Base-by-base conservation (phyloP, 92 coral and sea anemone genomes). In the Siderastrea siderea region DNA sequence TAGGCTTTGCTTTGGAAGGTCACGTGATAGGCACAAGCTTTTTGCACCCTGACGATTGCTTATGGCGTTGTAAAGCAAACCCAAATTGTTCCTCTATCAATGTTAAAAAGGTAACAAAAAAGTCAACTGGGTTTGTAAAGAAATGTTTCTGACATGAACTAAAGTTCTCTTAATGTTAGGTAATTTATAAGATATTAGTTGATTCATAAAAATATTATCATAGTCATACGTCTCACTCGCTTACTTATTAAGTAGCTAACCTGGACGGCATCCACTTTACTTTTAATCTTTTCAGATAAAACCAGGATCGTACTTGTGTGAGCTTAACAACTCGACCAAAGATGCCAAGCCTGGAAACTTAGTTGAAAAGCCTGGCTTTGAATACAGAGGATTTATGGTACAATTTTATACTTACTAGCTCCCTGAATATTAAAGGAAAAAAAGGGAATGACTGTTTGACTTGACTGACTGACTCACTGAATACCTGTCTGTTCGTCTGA, bases 341-440 rank as follows among this genome's bases (percentile, higher is more conserved):
- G 75, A 70, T 47, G 49, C 17, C 10, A 26, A 13, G 26, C 55
- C 55, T 70, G 19, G 16, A 5, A 46, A 47, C 16, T 47, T 70
- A n/a, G 16, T 47, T 12, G 50, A 70, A 70, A 70, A 47, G 16
- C 75, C 53, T 44, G 75, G 54, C 19, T 70, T 46, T 47, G 75
- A 70, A 11, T 70, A 70, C 75, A 70, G 75, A 47, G 55, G 75
- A 7, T 70, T 70, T 70, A 46, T 10, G 54, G 75, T 70, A 70
- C 11, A 53, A 13, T 59, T 5, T 5, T 52, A 5, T 5, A 52
- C 6, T 9, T 5, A 52, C 3, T 59, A 59, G 11, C 14, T 15
- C 1, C 3, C 15, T 59, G 14, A 13, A 12, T 59, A 26, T 26
- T 26, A 26, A 26, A 26, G 38, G 38, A 0, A 26, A 26, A 26